phyloP scores from a whole-genome alignment of 2,113 vertebrate species.

The Sphyrna mokarran region DNA sequence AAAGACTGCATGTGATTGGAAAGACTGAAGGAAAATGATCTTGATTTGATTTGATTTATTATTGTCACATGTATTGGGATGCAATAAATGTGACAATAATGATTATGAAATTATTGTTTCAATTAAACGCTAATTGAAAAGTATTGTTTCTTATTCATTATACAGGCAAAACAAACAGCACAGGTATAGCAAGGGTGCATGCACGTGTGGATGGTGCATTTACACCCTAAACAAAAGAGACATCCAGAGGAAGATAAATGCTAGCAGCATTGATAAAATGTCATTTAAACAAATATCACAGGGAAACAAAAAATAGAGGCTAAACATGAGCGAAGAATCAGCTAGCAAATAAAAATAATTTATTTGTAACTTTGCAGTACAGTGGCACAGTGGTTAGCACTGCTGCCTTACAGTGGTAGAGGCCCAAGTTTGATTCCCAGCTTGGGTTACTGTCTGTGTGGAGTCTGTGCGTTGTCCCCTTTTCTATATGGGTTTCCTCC shows the following conservation, averaged over 20 bases:
- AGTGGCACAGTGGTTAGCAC: not conserved
- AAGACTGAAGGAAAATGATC: not conserved
- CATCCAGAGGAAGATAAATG: not conserved
- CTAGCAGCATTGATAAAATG: not conserved
- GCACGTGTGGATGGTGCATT: not conserved
- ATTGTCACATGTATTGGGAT: too few relatives aligned
- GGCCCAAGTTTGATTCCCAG: too few relatives aligned
- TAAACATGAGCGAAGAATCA: not conserved
- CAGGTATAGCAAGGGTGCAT: not conserved
- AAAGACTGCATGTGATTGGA: not conserved
- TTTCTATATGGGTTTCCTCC: too few relatives aligned
- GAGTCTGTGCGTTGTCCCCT: too few relatives aligned
- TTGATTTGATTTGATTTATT: too few relatives aligned
- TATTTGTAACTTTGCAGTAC: not conserved
- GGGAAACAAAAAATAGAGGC: not conserved
- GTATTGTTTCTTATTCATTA: too few relatives aligned
- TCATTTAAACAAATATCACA: not conserved
- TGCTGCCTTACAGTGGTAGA: too few relatives aligned
- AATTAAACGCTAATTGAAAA: too few relatives aligned
- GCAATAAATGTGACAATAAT: too few relatives aligned
- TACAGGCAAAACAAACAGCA: too few relatives aligned
- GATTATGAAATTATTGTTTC: too few relatives aligned
- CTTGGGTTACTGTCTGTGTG: too few relatives aligned
- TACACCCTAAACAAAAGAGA: not conserved
- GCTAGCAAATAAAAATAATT: not conserved